Evolutionary conservation across 2,797 vertebrate species (phyloP).

Genomic region (Lithobates pipiens): DNA sequence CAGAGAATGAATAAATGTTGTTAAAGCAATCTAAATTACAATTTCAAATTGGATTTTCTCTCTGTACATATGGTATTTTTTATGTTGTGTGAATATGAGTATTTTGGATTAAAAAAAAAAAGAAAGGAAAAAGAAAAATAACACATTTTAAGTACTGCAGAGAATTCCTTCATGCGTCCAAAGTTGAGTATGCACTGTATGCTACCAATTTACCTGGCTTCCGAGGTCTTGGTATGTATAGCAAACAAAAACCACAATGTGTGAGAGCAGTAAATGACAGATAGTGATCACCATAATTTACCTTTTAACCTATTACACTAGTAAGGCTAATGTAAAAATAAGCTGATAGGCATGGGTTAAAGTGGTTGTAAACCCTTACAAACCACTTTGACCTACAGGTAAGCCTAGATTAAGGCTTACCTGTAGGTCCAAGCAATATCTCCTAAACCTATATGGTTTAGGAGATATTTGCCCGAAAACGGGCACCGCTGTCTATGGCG

Average conservation of each 20-base stretch:
- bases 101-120: background rate
- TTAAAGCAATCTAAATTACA: constrained; percentile 53
- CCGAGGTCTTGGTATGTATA: background rate
- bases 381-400: too few species aligned
- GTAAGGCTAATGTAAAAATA: background rate
- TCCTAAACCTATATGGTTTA: too few species aligned
- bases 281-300: background rate
- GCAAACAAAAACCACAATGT: background rate
- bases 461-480: too few species aligned
- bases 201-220: background rate
- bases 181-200: background rate
- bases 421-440: too few species aligned
- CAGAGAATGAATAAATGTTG: constrained; percentile 47
- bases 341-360: too few species aligned
- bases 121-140: background rate
- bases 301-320: background rate
- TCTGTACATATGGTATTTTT: constrained; percentile 23
- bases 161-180: background rate
- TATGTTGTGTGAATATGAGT: constrained; percentile 6
- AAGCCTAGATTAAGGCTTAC: too few species aligned
- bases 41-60: constrained; percentile 49
- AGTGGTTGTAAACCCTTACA: too few species aligned
- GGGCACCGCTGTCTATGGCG: too few species aligned
- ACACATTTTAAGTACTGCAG: background rate
- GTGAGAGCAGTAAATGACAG: background rate